phyloP scores from a whole-genome alignment of 2,797 vertebrate genomes.

The Decapterus maruadsi region DNA sequence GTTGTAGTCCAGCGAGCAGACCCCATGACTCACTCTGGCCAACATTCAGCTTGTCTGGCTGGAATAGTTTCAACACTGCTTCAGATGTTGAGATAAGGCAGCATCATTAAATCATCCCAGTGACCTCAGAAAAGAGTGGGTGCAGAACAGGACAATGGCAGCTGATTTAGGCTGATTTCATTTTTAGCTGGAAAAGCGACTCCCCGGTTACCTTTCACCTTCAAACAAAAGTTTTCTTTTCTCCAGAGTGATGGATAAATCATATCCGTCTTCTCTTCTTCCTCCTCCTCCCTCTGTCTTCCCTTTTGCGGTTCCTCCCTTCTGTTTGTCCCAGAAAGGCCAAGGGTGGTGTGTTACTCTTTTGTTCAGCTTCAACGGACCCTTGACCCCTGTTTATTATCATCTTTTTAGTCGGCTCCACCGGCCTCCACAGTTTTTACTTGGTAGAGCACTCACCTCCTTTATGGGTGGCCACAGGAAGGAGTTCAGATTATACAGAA shows the following conservation, averaged over 20 bases:
- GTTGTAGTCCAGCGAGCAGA: slow-evolving; percentile 22
- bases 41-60: slow-evolving; percentile 35
- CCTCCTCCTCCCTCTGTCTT: slow-evolving; percentile 43
- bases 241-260: slow-evolving; percentile 28
- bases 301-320: slow-evolving; percentile 23
- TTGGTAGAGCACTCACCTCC: not conserved
- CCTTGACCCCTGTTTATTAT: slow-evolving; percentile 18
- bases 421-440: not conserved
- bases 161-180: slow-evolving; percentile 39
- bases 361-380: slow-evolving; percentile 9
- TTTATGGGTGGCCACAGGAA: not conserved
- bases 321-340: slow-evolving; percentile 25
- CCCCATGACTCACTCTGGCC: slow-evolving; percentile 55
- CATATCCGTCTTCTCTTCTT: slow-evolving; percentile 34
- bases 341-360: slow-evolving; percentile 1
- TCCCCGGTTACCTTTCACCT: slow-evolving; percentile 29
- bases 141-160: slow-evolving; percentile 10
- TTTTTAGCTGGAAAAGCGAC: slow-evolving; percentile 38
- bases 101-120: slow-evolving; percentile 19
- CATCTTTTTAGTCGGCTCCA: not conserved
- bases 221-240: slow-evolving; percentile 26
- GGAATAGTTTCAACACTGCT: slow-evolving; percentile 44
- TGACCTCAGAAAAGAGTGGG: slow-evolving; percentile 36
- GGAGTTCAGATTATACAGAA: not conserved
- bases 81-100: slow-evolving; percentile 52